These are phyloP conservation scores for Tretioscincus oriximinensis DNA, from an alignment of 2,113 vertebrate genomes.

Conservation along the genomic window DNA sequence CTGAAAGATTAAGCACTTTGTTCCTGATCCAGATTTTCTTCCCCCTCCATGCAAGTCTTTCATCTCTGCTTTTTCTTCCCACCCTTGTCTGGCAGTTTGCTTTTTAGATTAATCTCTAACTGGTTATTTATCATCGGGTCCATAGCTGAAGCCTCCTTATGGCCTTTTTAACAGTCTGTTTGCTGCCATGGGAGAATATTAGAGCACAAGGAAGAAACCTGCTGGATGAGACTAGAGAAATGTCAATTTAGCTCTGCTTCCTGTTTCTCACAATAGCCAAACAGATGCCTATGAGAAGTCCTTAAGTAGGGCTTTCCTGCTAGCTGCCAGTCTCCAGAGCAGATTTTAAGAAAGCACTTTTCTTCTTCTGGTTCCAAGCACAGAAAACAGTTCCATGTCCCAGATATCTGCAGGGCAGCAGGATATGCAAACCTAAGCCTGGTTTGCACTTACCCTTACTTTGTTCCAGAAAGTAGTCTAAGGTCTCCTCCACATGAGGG, in stretches of 20 bases:
- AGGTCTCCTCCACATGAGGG: no score
- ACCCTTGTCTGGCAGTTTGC: slow-evolving; percentile 37
- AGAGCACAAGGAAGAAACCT: background rate
- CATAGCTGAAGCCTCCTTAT: slow-evolving; percentile 8
- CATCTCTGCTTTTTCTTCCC: slow-evolving; percentile 42
- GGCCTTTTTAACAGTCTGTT: slow-evolving; percentile 34
- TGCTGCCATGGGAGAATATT: slow-evolving; percentile 12
- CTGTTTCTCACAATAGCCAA: background rate
- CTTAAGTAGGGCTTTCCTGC: background rate
- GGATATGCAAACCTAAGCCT: background rate
- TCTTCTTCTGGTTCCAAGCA: background rate
- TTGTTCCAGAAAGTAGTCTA: no score
- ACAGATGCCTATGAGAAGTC: background rate
- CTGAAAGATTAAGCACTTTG: slow-evolving; percentile 39
- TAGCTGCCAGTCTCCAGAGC: background rate
- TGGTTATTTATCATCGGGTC: slow-evolving; percentile 41
- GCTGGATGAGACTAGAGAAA: background rate
- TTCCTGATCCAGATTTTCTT: slow-evolving; percentile 40
- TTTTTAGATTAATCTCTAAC: slow-evolving; percentile 46
- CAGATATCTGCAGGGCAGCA: background rate
- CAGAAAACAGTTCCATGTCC: background rate
- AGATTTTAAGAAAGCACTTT: background rate
- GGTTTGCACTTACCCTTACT: no score
- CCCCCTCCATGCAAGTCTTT: slow-evolving; percentile 32
- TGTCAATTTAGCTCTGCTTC: background rate